A percentile compares a stretch with the other conserved stretches of the same genome.
Evolutionary conservation across 1,140 invertebrate species (phyloP).

Genomic region (Charaxes varanes): DNA sequence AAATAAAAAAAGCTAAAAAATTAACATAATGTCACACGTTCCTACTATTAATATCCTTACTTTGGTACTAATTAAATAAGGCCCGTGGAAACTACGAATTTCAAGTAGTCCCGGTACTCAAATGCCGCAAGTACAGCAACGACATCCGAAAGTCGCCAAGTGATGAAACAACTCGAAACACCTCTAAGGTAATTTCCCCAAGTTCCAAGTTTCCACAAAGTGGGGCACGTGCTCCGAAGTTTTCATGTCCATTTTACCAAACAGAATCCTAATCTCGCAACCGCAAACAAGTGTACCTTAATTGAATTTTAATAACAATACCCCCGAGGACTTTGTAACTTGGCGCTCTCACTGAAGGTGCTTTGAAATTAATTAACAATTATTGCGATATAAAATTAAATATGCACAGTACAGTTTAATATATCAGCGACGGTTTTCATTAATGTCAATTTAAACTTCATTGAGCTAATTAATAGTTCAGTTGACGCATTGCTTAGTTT

Average conservation of each 20-base stretch:
- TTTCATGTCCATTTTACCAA: slow-evolving; percentile 17
- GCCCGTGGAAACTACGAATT: too few species aligned
- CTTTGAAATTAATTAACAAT: slow-evolving; percentile 13
- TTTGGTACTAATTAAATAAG: too few species aligned
- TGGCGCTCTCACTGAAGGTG: background rate
- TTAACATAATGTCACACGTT: too few species aligned
- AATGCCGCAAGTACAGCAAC: background rate
- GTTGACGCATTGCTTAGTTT: too few species aligned
- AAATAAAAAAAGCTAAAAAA: too few species aligned
- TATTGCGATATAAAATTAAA: slow-evolving; percentile 7
- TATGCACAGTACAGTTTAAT: slow-evolving; percentile 9
- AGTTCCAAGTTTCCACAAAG: slow-evolving; percentile 11
- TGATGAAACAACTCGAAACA: slow-evolving; percentile 4
- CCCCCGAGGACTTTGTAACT: slow-evolving; percentile 9
- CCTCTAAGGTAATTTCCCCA: slow-evolving; percentile 6
- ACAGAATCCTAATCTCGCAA: slow-evolving; percentile 18
- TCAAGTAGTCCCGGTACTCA: too few species aligned
- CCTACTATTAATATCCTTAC: too few species aligned
- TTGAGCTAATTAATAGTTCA: too few species aligned
- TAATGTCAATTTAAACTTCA: slow-evolving; percentile 7
- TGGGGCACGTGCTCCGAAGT: slow-evolving; percentile 14
- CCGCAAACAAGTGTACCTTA: slow-evolving; percentile 25
- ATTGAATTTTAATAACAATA: slow-evolving; percentile 31
- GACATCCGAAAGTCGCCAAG: background rate
- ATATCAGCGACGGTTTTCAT: slow-evolving; percentile 6